Evolutionary conservation across 2,888 invertebrate genomes (phyloP).

Genomic region (Neoascia interrupta): DNA sequence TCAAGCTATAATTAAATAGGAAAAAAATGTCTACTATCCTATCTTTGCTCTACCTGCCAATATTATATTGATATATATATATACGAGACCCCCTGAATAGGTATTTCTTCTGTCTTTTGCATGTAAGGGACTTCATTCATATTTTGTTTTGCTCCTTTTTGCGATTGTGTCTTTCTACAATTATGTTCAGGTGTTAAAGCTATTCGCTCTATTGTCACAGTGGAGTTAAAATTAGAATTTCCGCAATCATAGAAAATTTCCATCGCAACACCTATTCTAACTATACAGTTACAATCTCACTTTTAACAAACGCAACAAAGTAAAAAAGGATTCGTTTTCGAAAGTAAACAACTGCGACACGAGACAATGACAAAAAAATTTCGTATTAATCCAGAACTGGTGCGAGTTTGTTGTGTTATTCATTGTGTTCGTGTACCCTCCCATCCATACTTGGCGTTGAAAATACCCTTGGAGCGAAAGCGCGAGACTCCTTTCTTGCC

Average conservation of each 20-base stretch:
- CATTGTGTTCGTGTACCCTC: no score
- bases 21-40: no score
- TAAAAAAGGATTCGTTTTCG: constrained; percentile 13
- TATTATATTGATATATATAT: no score
- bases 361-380: constrained; percentile 48
- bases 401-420: constrained; percentile 7
- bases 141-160: constrained; percentile 15
- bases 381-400: constrained; percentile 43
- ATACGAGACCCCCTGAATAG: no score
- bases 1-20: no score
- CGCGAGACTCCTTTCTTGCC: constrained; percentile 21
- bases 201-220: constrained; percentile 52
- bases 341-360: constrained; percentile 49
- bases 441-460: constrained; percentile 41
- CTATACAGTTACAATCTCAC: constrained; percentile 4
- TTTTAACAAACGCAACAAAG: background rate
- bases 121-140: no score
- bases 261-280: no score
- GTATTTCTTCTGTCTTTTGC: no score
- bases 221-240: constrained; percentile 48
- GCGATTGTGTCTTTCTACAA: constrained; percentile 48
- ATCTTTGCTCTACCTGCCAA: no score
- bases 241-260: constrained; percentile 47
- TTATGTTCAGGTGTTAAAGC: constrained; percentile 64
- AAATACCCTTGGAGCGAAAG: constrained; percentile 38